Evolutionary conservation across 2,888 invertebrate genomes (phyloP).

Genomic region (Cartodere bifasciata): DNA sequence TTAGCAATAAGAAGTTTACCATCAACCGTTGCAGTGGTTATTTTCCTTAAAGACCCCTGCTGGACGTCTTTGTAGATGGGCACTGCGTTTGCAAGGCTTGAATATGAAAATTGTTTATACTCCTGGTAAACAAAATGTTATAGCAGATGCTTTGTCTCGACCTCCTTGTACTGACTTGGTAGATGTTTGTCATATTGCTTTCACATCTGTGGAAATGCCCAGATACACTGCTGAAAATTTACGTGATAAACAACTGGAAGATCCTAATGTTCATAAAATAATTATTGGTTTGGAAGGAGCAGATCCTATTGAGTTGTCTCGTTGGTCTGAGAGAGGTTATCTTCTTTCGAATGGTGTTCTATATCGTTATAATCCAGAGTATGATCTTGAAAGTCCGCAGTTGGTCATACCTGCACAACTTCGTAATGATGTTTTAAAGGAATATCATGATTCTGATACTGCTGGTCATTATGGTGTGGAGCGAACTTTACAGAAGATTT

Average conservation of each 20-base stretch:
- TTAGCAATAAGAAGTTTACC: constrained; percentile 13
- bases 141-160: constrained; percentile 30
- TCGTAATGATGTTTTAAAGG: constrained; percentile 11
- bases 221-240: constrained; percentile 2
- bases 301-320: constrained; percentile 5
- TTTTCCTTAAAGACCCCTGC: constrained; percentile 28
- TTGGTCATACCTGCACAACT: constrained; percentile 16
- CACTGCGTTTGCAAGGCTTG: constrained; percentile 28
- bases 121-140: constrained; percentile 27
- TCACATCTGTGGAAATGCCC: constrained; percentile 12
- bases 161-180: constrained; percentile 12
- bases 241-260: constrained; percentile 14
- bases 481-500: constrained; percentile 16
- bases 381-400: constrained; percentile 20
- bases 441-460: constrained; percentile 17
- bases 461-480: constrained; percentile 23
- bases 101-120: constrained; percentile 28
- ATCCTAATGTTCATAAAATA: constrained; percentile 16
- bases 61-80: constrained; percentile 35
- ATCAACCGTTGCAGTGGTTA: constrained; percentile 27
- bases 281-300: constrained; percentile 13
- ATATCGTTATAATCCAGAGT: constrained; percentile 12
- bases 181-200: constrained; percentile 9
- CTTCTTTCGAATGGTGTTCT: constrained; percentile 17
- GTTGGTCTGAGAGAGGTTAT: constrained; percentile 17